Evolutionary conservation across 2,888 invertebrate species (phyloP), one percentile per base, ranked within the genome.

Genomic region (Aleiodes leptofemur): DNA sequence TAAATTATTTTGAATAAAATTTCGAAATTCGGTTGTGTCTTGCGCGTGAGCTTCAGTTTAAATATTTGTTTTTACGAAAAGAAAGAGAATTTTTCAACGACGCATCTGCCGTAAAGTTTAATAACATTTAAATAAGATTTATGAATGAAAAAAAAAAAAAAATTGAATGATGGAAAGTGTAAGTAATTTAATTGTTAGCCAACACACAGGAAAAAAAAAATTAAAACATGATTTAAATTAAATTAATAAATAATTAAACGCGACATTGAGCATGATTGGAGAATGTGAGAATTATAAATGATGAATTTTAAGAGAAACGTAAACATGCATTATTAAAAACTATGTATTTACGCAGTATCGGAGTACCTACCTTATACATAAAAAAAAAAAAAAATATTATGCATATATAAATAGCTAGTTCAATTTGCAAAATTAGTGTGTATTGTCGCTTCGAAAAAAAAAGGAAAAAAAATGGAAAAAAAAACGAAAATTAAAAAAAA

Each of bases 381-480:
- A 83, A 34, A 23, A 23, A 23, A 23, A 23, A 23, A 23, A 23
- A 23, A 34, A 43, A 84, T 82, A 86, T 83, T 80, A 82, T 82
- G 83, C 78, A 82, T 82, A 83, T 82, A 82, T 81, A 80, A 81
- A 84, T 86, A 86, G 86, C 82, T 88, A 88, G 87, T 88, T 86
- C 85, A 86, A 86, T 87, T 87, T 87, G 86, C 88, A 87, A 84
- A 88, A 83, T 87, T 88, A 89, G 88, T 88, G 86, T 87, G 86
- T 88, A 88, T 83, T 82, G 86, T 87, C 88, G 88, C 88, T 89
- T 88, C 84, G 83, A 86, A 66, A 79, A 16, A 88, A 87, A 43
- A 43, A 43, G 8, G 9, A 43, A 43, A 43, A 43, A 43, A 0
- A 76, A 87, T 8, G 14, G 23, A 64, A 43, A 64, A 48, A 76